Evolutionary conservation across 2,113 vertebrate genomes (phyloP), one percentile per base, ranked within the genome.

Genomic region (Oreotrochilus melanogaster): DNA sequence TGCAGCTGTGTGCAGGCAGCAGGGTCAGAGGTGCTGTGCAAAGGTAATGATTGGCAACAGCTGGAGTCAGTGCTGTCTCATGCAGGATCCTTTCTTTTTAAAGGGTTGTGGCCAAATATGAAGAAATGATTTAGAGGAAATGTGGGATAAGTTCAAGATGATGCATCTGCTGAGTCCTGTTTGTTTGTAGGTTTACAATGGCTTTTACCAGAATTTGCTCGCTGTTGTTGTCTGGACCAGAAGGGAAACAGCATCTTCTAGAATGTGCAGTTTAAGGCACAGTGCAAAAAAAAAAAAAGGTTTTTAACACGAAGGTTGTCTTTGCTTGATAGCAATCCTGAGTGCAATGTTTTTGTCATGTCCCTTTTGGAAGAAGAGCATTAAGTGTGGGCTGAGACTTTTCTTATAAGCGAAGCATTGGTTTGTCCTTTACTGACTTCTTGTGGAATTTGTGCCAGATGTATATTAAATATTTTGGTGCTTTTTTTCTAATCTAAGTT

Each of bases 381-480:
- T 96, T 95, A 96, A 96, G 79, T 87, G 86, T 93, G 87, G 93
- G 92, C 78, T 64, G 78, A 93, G 78, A 27, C 12, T 48, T 48
- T 92, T 76, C 92, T 90, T 90, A 92, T 18, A 87, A 94, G 91
- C 92, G 93, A 95, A 94, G 80, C 80, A 92, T 96, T 92, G 89
- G 86, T 95, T 96, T 95, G 94, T 95, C 93, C 94, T 85, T 96
- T 93, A 93, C 95, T 95, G 82, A 94, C 76, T 96, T 94, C 83
- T 93, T 97, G 96, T 97, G 96, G 91, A 97, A 92, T 94, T 96
- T 97, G 96, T 96, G 97, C 96, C 96, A 96, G 95, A 96, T 97
- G 96, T 96, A 94, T 94, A 97, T 96, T 97, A 96, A 96, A 97
- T 97, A 97, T 97, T 97, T 97, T 96, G 96, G 97, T 97, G 95